Base-by-base conservation (phyloP, 2,113 vertebrate species). In the Willisornis vidua region DNA sequence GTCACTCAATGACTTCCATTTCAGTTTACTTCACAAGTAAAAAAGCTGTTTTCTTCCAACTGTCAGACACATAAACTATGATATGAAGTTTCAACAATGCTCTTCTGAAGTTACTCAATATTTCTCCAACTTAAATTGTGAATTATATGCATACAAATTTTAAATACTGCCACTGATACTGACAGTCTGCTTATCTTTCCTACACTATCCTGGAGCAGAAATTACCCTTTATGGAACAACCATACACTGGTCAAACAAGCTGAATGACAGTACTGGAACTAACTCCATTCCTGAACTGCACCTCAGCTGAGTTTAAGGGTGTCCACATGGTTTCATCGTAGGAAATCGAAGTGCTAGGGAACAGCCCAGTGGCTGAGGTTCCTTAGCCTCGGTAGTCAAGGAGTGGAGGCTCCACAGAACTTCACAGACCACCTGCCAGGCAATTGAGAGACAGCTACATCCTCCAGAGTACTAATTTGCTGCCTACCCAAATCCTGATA, bases 341-440 rank as follows among this genome's bases (percentile, higher is more conserved):
- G 29, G 22, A 87, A 70, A 49, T 14, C 1, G 23, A 65, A 16
- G 12, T 49, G 23, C 19, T 6, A 13, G 16, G 4, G 10, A 59
- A 12, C 35, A 67, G 59, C 4, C 3, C 2, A 43, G 37, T 23
- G 26, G 15, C 16, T 0, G 0, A 52, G 12, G 28, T 35, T 33
- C 72, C n/a, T 48, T 16, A 22, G 22, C 8, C 46, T 41, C 28
- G 12, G 18, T 33, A 46, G 9, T 23, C 35, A 55, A 14, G 31
- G 7, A 39, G n/a, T 8, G 4, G 37, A 14, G 16, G 41, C 19
- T 18, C 25, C 33, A 33, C 26, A 20, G 19, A 57, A 26, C 23
- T 15, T 23, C n/a, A 28, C 33, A 22, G 26, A 62, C 19, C 15
- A 20, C 29, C 7, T 65, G 22, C 14, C 62, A 87, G 16, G 45